Evolutionary conservation across 2,888 invertebrate genomes (phyloP).

Genomic region (Strigamia transsilvanica): DNA sequence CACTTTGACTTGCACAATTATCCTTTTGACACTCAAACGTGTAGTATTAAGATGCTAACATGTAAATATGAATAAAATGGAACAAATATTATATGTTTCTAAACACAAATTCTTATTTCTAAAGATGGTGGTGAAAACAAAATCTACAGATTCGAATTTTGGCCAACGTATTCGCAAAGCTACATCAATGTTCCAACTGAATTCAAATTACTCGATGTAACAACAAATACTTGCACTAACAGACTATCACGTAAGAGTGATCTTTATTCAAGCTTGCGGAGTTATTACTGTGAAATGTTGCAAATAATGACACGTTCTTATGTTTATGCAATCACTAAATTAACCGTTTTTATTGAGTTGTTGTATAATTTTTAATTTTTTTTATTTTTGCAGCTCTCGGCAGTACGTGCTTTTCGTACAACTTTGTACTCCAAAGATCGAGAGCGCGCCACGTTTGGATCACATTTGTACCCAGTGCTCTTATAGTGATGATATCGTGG

Average conservation of each 20-base stretch:
- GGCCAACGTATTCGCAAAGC: not conserved
- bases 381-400: not conserved
- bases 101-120: not conserved
- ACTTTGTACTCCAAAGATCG: not conserved
- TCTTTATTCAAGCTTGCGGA: not conserved
- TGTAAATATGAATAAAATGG: not conserved
- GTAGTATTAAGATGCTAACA: not conserved
- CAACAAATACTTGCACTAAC: not conserved
- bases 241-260: not conserved
- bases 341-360: not conserved
- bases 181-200: not conserved
- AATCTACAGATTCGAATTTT: not conserved
- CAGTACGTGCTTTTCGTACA: not conserved
- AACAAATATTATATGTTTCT: not conserved
- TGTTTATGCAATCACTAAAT: no score
- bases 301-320: no score
- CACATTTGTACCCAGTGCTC: not conserved
- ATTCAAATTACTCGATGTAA: not conserved
- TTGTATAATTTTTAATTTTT: not conserved
- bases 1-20: not conserved
- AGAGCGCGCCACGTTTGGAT: not conserved
- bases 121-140: not conserved
- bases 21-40: conserved; percentile 21
- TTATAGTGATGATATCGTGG: not conserved
- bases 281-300: no score